Conservation (phyloP, 1,140 invertebrate genomes). For the Sitophilus oryzae region DNA sequence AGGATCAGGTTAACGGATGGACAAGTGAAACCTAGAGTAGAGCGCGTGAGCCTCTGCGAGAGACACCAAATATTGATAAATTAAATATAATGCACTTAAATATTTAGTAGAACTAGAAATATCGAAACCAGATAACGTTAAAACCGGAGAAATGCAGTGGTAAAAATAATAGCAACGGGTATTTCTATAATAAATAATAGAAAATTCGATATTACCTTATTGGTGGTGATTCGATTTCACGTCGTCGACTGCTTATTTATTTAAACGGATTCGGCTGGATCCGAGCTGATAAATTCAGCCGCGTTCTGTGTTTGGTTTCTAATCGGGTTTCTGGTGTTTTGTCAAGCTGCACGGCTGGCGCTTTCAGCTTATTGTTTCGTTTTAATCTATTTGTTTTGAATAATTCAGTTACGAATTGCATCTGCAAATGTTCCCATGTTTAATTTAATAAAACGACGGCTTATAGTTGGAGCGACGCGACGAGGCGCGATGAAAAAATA, state of each 20-base stretch:
- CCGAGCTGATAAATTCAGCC: constrained; percentile 18
- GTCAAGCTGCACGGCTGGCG: constrained; percentile 13
- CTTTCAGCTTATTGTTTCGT: constrained; percentile 18
- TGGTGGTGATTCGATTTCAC: neutral
- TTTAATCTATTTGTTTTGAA: constrained; percentile 27
- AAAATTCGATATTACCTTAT: neutral
- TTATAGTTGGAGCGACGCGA: neutral
- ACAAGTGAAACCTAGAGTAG: too few relatives aligned
- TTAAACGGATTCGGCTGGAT: constrained; percentile 9
- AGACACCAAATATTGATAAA: too few relatives aligned
- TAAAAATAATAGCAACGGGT: too few relatives aligned
- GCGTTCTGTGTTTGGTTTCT: constrained; percentile 16
- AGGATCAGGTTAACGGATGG: too few relatives aligned
- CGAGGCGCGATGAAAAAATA: neutral
- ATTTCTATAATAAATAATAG: too few relatives aligned
- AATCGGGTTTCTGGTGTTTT: constrained; percentile 25
- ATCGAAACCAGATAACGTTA: too few relatives aligned
- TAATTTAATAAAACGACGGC: constrained; percentile 17
- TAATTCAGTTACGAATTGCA: constrained; percentile 21
- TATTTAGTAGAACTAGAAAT: too few relatives aligned
- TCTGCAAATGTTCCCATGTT: constrained; percentile 22
- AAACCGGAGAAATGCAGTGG: too few relatives aligned
- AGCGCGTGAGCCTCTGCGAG: too few relatives aligned
- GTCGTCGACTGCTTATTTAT: constrained; percentile 8
- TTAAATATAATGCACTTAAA: too few relatives aligned